Base-by-base conservation (phyloP, 1,140 invertebrate species). In the Lepidurus apus region DNA sequence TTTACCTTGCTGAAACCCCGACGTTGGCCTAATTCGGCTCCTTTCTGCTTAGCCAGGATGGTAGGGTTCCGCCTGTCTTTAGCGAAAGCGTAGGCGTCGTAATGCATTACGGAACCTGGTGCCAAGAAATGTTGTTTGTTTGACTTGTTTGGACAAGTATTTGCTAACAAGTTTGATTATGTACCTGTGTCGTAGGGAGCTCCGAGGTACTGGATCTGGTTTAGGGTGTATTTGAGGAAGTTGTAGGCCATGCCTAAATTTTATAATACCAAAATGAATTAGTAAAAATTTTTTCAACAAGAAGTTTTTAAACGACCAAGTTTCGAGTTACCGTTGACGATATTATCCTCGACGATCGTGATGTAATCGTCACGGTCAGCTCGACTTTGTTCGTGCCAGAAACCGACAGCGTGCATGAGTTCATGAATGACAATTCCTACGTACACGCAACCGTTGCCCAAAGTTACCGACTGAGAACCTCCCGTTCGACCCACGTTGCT, bases 321-420 rank as follows among this genome's bases (percentile, higher is more conserved):
- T 43, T 34, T 34, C 34, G 34, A 34, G 3, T 84, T 83, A 86
- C 87, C 85, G 79, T 83, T 81, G 26, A 87, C 83, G 21, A 94
- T 92, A 81, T 92, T 92, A 3, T 89, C 83, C 86, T 88, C 90
- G 73, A 88, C 83, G 45, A 93, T 88, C 2, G 81, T 84, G 9
- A 93, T 87, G 82, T 87, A 92, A 0, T 88, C 83, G 81, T 92
- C 91, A 53, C 91, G 84, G 83, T 92, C 89, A 8, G 86, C 84
- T 17, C 89, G 85, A 81, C 89, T 90, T 82, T 92, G 91, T 81
- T 92, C 90, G 81, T 93, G 87, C 81, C 86, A 88, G 82, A 91
- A 91, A n/a, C 91, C 91, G 1, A 91, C 81, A 0, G 89, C 89
- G 81, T 91, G 91, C 81, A 91, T 85, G 7, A 91, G 83, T 83